phyloP scores from a whole-genome alignment of 2,113 vertebrate genomes.

The Ictidomys tridecemlineatus region DNA sequence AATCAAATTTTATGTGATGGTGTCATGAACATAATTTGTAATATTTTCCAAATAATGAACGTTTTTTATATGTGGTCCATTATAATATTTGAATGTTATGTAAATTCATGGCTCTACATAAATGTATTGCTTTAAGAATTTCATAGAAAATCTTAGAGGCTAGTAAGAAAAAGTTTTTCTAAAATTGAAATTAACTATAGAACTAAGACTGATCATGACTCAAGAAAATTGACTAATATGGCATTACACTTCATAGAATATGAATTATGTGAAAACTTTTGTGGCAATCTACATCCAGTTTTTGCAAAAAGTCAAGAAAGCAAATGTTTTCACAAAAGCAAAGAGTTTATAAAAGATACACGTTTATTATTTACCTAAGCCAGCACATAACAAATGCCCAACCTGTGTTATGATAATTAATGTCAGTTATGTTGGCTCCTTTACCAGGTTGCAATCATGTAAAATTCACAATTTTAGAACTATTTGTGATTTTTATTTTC shows the following conservation, averaged over 20 bases:
- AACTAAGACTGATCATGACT: background rate
- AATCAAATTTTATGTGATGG: background rate
- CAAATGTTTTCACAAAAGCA: background rate
- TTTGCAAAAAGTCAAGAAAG: background rate
- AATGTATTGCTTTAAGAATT: background rate
- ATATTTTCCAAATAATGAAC: constrained; percentile 10
- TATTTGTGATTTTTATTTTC: background rate
- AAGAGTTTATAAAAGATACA: background rate
- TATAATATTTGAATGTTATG: background rate
- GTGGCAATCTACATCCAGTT: background rate
- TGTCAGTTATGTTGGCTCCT: background rate
- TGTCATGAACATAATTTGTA: background rate
- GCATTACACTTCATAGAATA: background rate
- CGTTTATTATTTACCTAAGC: background rate
- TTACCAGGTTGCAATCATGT: background rate
- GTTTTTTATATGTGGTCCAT: background rate
- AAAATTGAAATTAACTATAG: background rate
- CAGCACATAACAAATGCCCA: background rate
- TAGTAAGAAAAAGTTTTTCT: background rate
- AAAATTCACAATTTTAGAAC: background rate
- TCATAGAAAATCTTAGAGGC: background rate
- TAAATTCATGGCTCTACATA: background rate
- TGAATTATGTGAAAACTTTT: background rate
- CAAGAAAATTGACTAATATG: background rate
- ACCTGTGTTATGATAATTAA: no score